phyloP scores from a whole-genome alignment of 1,140 invertebrate genomes.

The Listronotus oregonensis region DNA sequence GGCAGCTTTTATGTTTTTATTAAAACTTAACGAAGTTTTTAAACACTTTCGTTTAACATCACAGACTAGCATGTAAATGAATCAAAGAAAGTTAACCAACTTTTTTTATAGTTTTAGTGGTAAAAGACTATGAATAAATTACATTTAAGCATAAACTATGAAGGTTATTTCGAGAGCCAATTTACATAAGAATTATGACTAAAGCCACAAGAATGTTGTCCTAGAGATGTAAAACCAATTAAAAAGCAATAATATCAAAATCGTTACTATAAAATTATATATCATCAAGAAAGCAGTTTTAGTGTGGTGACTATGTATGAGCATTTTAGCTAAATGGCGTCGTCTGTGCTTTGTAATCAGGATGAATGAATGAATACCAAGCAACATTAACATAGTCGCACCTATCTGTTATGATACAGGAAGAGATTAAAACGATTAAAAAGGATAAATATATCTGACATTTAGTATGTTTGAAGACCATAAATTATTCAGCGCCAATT shows the following conservation, averaged over 20 bases:
- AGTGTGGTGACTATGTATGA: constrained; percentile 13
- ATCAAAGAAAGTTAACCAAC: constrained; percentile 18
- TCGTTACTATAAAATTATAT: constrained; percentile 26
- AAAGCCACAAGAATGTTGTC: constrained; percentile 26
- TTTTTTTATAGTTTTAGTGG: constrained; percentile 14
- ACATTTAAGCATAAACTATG: constrained; percentile 11
- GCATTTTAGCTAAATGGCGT: constrained; percentile 7
- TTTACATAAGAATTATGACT: constrained; percentile 25
- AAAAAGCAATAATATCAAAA: constrained; percentile 30
- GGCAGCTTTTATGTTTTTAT: no score
- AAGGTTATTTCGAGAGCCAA: constrained; percentile 19
- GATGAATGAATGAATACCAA: constrained; percentile 5
- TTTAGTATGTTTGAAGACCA: no score
- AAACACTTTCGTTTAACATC: no score
- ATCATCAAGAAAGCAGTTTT: constrained; percentile 18
- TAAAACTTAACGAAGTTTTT: no score
- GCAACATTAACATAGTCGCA: constrained; percentile 1
- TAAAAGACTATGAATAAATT: constrained; percentile 28
- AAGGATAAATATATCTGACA: no score
- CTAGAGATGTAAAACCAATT: constrained; percentile 26
- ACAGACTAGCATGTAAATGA: constrained; percentile 12
- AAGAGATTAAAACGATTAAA: no score
- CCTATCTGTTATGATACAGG: no score
- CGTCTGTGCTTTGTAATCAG: constrained; percentile 13
- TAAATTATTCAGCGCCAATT: no score